Conservation (phyloP, 2,113 vertebrate species). For the Stegostoma tigrinum region DNA sequence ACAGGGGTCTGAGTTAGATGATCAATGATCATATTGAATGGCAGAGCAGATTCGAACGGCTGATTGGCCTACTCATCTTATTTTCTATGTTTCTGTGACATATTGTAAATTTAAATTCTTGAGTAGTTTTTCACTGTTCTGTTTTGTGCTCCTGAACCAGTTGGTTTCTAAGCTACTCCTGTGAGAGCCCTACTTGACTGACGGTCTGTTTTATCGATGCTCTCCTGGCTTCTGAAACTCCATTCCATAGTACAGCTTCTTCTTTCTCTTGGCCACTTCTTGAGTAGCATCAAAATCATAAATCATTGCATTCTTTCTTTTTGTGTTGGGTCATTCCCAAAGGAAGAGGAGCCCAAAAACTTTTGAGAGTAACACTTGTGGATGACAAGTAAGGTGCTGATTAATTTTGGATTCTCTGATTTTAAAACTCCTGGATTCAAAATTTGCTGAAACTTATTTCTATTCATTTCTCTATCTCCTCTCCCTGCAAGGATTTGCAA, state of each 20-base stretch:
- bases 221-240: not conserved
- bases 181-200: not conserved
- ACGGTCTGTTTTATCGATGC: not conserved
- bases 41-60: too few species aligned
- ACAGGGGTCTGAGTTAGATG: too few species aligned
- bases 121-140: not conserved
- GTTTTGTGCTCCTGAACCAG: not conserved
- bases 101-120: not conserved
- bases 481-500: conserved; percentile 66
- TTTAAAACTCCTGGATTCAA: not conserved
- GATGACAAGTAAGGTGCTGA: not conserved
- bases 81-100: not conserved
- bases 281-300: not conserved
- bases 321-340: not conserved
- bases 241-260: not conserved
- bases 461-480: not conserved
- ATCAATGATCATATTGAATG: too few species aligned
- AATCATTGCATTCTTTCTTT: not conserved
- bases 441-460: not conserved
- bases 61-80: too few species aligned
- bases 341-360: not conserved
- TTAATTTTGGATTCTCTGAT: not conserved
- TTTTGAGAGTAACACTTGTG: not conserved
- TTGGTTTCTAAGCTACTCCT: not conserved
- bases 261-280: not conserved